Base-by-base conservation (phyloP, 2,113 vertebrate species). In the Mesembrinibis cayennensis region DNA sequence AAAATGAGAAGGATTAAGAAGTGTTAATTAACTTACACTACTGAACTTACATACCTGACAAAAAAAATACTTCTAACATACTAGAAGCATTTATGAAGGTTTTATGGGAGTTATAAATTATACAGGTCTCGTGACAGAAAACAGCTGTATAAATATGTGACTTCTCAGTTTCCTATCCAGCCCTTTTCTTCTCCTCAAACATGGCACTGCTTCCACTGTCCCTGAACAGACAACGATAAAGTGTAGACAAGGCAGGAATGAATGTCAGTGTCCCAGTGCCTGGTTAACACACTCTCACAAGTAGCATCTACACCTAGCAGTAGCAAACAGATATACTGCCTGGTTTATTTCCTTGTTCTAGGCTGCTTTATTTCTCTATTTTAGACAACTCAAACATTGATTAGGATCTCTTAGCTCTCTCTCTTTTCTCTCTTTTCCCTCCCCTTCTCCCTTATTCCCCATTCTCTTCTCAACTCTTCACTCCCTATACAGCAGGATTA, bases 201-300 rank as follows among this genome's bases (percentile, higher is more conserved):
- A 21, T 23, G 30, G 3, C 2, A 0, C 27, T 73, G 17, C 7
- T 52, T 3, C 10, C 34, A 38, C 12, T 0, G 1, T 69, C 23
- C 26, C 44, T 73, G 53, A 89, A 69, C 13, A 72, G 16, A 27
- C 11, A 71, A 53, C 0, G 7, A 55, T 12, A 61, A 80, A 76
- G 6, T 0, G 0, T 27, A 49, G 47, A 17, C 11, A 89, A 77
- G 4, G 2, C 26, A 59, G 16, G 15, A 27, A 26, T 50, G 29
- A 67, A 38, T 11, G 7, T 12, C 55, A 52, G 0, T n/a, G 15
- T 61, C 30, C 16, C 23, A 70, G 10, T 0, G 4, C 7, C 30
- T 26, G 4, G 6, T 4, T 56, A 62, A 32, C 9, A 42, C 11
- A 16, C 6, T n/a, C 11, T 65, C 7, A 25, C 23, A 40, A 52